Evolutionary conservation across 2,797 vertebrate species (phyloP).

Genomic region (Gymnodraco acuticeps): DNA sequence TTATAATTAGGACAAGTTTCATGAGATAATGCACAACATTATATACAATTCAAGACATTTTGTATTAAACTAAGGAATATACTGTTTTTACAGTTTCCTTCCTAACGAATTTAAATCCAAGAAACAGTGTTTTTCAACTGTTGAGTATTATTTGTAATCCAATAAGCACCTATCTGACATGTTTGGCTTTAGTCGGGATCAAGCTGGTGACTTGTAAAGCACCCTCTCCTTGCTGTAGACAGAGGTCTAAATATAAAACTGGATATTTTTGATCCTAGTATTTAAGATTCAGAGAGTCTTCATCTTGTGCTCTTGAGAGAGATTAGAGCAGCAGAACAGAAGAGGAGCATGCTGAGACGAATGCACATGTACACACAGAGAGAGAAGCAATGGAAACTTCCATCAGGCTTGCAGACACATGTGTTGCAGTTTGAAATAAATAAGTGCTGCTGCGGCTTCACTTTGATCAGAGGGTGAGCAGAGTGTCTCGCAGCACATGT

Average conservation of each 20-base stretch:
- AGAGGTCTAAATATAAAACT: slow-evolving; percentile 41
- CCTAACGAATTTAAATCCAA: background rate
- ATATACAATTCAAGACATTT: too few species aligned
- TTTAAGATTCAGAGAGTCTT: slow-evolving; percentile 43
- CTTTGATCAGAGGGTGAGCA: slow-evolving; percentile 20
- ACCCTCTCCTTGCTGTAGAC: background rate
- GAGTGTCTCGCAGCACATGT: slow-evolving; percentile 7
- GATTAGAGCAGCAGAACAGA: slow-evolving; percentile 46
- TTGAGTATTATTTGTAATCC: background rate
- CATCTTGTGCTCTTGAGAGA: slow-evolving; percentile 40
- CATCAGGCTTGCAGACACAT: slow-evolving; percentile 25
- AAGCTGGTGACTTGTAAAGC: background rate
- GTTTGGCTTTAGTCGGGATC: background rate
- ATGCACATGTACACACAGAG: background rate
- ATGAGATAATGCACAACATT: too few species aligned
- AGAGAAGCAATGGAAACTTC: slow-evolving; percentile 56
- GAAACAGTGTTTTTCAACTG: background rate
- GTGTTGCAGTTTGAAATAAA: slow-evolving; percentile 7
- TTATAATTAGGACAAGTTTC: too few species aligned
- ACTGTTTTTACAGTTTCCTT: too few species aligned
- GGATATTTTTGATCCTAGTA: background rate
- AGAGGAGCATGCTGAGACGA: slow-evolving; percentile 36
- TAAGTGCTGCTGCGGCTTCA: slow-evolving; percentile 1
- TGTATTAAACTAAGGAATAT: too few species aligned
- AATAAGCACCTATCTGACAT: background rate